Conservation (phyloP, 2,888 invertebrate species). For the Eristalinus sepulchralis region DNA sequence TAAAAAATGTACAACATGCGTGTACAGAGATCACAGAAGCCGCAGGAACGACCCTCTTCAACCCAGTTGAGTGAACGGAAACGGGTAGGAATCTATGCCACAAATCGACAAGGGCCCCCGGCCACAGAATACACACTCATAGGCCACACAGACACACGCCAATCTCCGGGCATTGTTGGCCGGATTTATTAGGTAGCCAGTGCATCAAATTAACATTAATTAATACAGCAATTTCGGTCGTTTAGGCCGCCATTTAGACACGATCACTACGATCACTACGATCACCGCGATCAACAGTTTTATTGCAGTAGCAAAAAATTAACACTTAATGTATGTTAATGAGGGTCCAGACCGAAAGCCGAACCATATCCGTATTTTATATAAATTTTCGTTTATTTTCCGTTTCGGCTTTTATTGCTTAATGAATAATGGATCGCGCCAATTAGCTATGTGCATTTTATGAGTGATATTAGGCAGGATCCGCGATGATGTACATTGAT, state of each 20-base stretch:
- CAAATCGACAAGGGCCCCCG: not conserved
- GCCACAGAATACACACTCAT: slow-evolving; percentile 24
- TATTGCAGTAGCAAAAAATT: slow-evolving; percentile 48
- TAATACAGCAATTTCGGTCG: slow-evolving; percentile 45
- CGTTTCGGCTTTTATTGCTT: not conserved
- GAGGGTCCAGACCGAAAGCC: not conserved
- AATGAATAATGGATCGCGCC: slow-evolving; percentile 47
- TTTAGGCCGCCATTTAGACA: slow-evolving; percentile 52
- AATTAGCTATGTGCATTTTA: slow-evolving; percentile 54
- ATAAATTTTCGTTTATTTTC: slow-evolving; percentile 7
- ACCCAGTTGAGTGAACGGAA: not conserved
- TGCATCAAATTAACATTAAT: slow-evolving; percentile 62
- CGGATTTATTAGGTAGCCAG: slow-evolving; percentile 51
- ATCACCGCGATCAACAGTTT: slow-evolving; percentile 42
- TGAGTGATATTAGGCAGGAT: slow-evolving; percentile 35
- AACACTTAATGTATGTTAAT: slow-evolving; percentile 24
- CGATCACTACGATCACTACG: slow-evolving; percentile 30
- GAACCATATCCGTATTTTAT: slow-evolving; percentile 22
- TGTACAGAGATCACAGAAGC: slow-evolving; percentile 9
- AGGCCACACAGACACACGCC: not conserved
- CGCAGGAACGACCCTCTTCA: slow-evolving; percentile 4
- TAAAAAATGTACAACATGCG: not conserved
- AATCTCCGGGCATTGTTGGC: not conserved
- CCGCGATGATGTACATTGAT: slow-evolving; percentile 28
- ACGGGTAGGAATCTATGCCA: not conserved